Evolutionary conservation across 2,888 invertebrate genomes (phyloP).

Genomic region (Micropterix aruncella): DNA sequence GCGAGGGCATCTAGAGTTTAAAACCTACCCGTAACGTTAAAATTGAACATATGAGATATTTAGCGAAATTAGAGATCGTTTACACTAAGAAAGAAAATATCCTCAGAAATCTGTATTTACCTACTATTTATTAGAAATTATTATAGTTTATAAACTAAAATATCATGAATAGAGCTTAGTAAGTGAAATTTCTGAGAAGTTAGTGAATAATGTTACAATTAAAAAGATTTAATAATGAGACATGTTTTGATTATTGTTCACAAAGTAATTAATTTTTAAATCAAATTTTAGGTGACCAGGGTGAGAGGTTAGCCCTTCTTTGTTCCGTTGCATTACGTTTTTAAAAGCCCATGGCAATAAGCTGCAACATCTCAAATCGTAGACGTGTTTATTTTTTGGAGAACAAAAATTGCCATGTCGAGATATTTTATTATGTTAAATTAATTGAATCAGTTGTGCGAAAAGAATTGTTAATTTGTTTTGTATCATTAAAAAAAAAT

Average conservation of each 20-base stretch:
- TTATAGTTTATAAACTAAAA: background rate
- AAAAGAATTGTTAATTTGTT: too few relatives aligned
- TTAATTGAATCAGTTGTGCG: too few relatives aligned
- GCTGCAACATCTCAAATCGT: too few relatives aligned
- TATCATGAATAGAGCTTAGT: background rate
- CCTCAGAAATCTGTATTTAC: background rate
- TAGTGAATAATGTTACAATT: background rate
- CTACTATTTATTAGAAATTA: background rate
- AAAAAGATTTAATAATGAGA: background rate
- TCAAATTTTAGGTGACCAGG: background rate
- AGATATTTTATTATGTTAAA: too few relatives aligned
- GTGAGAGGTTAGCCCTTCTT: background rate
- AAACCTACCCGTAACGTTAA: too few relatives aligned
- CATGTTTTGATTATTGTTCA: background rate
- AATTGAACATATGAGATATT: background rate
- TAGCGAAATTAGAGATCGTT: background rate
- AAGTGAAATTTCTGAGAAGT: background rate
- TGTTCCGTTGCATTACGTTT: background rate
- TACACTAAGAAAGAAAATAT: background rate
- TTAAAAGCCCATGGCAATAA: too few relatives aligned
- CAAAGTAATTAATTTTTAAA: background rate
- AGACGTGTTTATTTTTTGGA: too few relatives aligned
- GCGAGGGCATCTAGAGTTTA: too few relatives aligned
- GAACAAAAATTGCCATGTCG: too few relatives aligned
- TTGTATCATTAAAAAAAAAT: too few relatives aligned